A percentile compares a stretch with the other conserved stretches of the same genome.
Conservation (phyloP, 2,797 vertebrate genomes). For the Liasis olivaceus region DNA sequence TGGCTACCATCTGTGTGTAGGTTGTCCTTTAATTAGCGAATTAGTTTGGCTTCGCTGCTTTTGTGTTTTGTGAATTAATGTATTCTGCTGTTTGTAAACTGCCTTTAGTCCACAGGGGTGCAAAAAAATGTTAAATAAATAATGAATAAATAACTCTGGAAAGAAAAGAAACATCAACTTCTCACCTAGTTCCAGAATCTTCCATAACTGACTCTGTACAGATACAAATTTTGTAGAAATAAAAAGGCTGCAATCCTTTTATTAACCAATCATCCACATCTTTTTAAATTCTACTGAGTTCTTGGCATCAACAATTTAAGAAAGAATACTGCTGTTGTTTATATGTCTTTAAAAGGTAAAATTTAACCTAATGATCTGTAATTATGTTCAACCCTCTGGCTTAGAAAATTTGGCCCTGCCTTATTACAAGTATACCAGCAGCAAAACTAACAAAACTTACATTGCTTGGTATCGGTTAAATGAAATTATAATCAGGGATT, state of each 20-base stretch:
- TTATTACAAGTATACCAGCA: constrained; percentile 10
- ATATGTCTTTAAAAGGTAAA: constrained; percentile 35
- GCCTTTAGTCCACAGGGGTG: background rate
- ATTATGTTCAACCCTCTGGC: constrained; percentile 18
- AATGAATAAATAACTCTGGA: background rate
- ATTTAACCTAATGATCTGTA: constrained; percentile 37
- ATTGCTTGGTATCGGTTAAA: background rate
- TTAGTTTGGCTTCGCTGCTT: background rate
- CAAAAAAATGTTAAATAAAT: background rate
- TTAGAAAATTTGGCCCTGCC: background rate
- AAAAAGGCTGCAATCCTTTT: background rate
- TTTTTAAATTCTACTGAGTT: background rate
- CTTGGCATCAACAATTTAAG: background rate
- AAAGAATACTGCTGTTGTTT: background rate
- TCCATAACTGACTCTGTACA: background rate
- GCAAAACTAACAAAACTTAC: background rate
- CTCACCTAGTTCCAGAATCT: background rate
- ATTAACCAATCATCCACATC: background rate
- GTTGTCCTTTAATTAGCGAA: background rate
- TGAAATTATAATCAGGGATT: background rate
- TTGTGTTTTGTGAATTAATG: background rate
- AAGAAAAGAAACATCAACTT: background rate
- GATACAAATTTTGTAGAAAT: background rate
- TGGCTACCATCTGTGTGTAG: background rate
- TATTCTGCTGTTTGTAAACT: background rate